Conservation (phyloP, 2,888 invertebrate genomes). For the Frankliniella fusca region DNA sequence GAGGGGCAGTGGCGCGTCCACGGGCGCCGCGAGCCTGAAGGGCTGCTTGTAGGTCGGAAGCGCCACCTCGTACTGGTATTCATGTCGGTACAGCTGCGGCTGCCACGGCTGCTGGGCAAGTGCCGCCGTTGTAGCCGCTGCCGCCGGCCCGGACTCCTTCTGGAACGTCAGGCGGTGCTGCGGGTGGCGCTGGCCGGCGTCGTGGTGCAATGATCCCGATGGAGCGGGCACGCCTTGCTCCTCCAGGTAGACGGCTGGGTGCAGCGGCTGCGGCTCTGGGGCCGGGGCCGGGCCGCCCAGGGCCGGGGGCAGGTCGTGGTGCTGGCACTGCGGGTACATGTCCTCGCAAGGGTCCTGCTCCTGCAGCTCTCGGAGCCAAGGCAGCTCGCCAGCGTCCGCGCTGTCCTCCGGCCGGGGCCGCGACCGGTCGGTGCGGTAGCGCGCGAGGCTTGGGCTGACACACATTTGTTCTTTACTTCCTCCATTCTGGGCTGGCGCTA, state of each 20-base stretch:
- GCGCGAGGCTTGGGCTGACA: neutral
- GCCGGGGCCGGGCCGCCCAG: neutral
- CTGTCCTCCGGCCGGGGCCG: neutral
- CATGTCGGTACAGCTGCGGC: neutral
- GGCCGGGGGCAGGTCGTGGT: neutral
- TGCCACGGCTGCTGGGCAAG: neutral
- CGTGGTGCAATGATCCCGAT: neutral
- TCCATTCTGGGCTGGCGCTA: neutral
- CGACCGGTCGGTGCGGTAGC: neutral
- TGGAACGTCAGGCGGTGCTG: too few relatives aligned
- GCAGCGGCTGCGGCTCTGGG: neutral
- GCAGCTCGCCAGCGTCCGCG: neutral
- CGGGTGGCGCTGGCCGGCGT: neutral
- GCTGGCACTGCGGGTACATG: neutral
- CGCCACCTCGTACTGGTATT: neutral
- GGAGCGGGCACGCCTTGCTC: too few relatives aligned
- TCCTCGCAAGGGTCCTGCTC: constrained; percentile 15
- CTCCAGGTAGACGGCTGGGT: too few relatives aligned
- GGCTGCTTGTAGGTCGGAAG: neutral
- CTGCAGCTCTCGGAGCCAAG: neutral
- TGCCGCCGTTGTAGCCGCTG: too few relatives aligned
- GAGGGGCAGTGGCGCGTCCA: too few relatives aligned
- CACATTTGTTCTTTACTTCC: too few relatives aligned
- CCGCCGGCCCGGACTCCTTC: neutral
- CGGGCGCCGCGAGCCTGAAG: too few relatives aligned